A percentile compares a stretch with the other conserved stretches of the same genome.
Conservation (phyloP, 2,113 vertebrate genomes). For the Eira barbara region DNA sequence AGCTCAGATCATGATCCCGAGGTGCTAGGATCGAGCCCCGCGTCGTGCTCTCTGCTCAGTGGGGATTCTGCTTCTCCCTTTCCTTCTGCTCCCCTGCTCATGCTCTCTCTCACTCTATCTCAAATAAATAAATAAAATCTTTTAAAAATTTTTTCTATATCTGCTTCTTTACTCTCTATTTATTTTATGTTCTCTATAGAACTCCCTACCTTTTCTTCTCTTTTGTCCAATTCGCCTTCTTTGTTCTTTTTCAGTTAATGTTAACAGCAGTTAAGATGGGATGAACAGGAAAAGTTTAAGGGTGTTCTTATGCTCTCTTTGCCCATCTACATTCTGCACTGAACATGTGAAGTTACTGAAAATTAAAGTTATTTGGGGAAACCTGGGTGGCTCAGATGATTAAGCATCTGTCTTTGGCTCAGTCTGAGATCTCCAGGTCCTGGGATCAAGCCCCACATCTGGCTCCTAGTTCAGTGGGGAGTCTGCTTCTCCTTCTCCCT, state of each 20-base stretch:
- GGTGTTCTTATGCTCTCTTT: background rate
- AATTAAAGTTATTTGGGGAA: background rate
- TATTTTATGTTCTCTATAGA: background rate
- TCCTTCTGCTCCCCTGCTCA: background rate
- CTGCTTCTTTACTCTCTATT: background rate
- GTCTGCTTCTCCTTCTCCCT: too few species aligned
- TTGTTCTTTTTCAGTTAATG: background rate
- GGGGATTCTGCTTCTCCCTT: background rate
- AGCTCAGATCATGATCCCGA: too few species aligned
- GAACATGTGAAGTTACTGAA: background rate
- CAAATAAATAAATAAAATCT: background rate
- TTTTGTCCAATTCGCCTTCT: background rate
- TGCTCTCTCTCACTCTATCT: background rate
- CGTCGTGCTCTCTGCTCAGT: background rate
- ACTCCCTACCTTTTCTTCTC: background rate
- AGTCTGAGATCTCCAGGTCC: too few species aligned
- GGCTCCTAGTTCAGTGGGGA: too few species aligned
- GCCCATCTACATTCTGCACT: background rate
- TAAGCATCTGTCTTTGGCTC: too few species aligned
- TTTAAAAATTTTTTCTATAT: background rate
- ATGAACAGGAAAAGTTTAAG: background rate
- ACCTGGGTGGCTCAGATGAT: too few species aligned
- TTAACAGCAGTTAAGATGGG: background rate
- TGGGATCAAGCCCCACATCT: too few species aligned
- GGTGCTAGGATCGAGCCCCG: background rate